These are phyloP conservation scores for Dascillus cervinus DNA, from an alignment of 2,888 invertebrate genomes.

Conservation along the genomic window DNA sequence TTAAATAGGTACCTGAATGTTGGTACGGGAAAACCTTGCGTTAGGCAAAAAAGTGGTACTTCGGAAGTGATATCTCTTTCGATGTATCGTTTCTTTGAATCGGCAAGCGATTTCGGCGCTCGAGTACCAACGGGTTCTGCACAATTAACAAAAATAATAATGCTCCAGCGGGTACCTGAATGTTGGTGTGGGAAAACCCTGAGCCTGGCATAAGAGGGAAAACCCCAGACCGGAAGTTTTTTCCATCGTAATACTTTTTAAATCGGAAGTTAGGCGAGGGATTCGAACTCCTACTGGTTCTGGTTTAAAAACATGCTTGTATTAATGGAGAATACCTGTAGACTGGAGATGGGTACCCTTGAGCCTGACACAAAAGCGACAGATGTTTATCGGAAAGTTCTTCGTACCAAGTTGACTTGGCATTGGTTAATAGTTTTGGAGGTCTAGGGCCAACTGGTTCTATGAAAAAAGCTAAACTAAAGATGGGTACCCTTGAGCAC, in stretches of 20 bases:
- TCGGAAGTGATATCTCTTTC: slow-evolving; percentile 31
- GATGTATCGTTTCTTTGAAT: slow-evolving; percentile 31
- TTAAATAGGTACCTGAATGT: slow-evolving; percentile 44
- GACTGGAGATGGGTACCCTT: slow-evolving; percentile 50
- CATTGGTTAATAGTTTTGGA: slow-evolving; percentile 32
- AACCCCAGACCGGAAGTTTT: slow-evolving; percentile 16
- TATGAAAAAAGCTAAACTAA: slow-evolving; percentile 15
- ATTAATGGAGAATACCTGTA: slow-evolving; percentile 43
- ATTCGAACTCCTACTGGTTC: slow-evolving; percentile 42
- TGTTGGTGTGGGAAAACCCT: slow-evolving; percentile 50
- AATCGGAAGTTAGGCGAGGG: slow-evolving; percentile 39
- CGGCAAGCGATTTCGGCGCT: slow-evolving; percentile 32
- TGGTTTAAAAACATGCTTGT: slow-evolving; percentile 21
- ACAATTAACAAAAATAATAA: no score
- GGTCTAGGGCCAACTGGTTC: slow-evolving; percentile 36
- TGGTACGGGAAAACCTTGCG: slow-evolving; percentile 52
- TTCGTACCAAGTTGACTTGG: slow-evolving; percentile 32
- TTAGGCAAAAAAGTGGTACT: slow-evolving; percentile 45
- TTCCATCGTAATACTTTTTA: slow-evolving; percentile 29
- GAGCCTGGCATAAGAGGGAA: slow-evolving; percentile 46
- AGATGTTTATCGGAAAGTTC: slow-evolving; percentile 31
- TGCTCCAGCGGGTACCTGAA: no score
- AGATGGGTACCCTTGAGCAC: slow-evolving; percentile 20
- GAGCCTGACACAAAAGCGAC: slow-evolving; percentile 47
- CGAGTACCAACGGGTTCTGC: slow-evolving; percentile 38